phyloP scores from a whole-genome alignment of 2,888 invertebrate genomes.

The Pristionchus arcanus region DNA sequence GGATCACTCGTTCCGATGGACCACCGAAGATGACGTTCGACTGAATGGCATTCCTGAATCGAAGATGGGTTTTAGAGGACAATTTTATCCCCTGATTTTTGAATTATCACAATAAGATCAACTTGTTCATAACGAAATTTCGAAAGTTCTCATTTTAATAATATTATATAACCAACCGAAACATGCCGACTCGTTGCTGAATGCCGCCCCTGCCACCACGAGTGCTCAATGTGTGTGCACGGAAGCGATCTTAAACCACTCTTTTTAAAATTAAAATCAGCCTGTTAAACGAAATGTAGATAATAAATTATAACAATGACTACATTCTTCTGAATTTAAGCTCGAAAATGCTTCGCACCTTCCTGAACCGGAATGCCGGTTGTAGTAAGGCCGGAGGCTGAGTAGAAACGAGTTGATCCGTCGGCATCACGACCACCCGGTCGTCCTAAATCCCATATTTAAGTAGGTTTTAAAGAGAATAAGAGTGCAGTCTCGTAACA shows the following conservation, averaged over 20 bases:
- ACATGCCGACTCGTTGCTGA: constrained; percentile 38
- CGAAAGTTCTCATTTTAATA: not conserved
- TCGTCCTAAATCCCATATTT: not conserved
- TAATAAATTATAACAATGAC: not conserved
- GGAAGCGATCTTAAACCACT: constrained; percentile 6
- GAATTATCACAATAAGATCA: too few species aligned
- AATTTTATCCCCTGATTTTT: too few species aligned
- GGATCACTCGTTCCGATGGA: not conserved
- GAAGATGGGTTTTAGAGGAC: not conserved
- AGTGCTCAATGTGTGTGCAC: constrained; percentile 21
- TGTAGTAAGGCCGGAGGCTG: not conserved
- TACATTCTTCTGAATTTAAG: not conserved
- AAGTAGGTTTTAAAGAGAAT: not conserved
- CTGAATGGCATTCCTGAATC: constrained; percentile 43
- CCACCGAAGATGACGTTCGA: constrained; percentile 47
- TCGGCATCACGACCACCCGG: not conserved
- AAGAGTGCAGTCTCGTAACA: not conserved
- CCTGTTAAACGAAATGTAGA: not conserved
- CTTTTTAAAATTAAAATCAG: not conserved
- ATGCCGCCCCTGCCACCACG: not conserved
- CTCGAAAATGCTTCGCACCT: not conserved
- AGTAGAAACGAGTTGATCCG: constrained; percentile 24
- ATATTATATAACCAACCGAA: not conserved
- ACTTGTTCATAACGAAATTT: too few species aligned
- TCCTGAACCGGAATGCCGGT: not conserved